A percentile compares a stretch with the other conserved stretches of the same genome.
These are phyloP conservation scores for Peromyscus californicus DNA, from an alignment of 2,113 vertebrate species.

Conservation along the genomic window DNA sequence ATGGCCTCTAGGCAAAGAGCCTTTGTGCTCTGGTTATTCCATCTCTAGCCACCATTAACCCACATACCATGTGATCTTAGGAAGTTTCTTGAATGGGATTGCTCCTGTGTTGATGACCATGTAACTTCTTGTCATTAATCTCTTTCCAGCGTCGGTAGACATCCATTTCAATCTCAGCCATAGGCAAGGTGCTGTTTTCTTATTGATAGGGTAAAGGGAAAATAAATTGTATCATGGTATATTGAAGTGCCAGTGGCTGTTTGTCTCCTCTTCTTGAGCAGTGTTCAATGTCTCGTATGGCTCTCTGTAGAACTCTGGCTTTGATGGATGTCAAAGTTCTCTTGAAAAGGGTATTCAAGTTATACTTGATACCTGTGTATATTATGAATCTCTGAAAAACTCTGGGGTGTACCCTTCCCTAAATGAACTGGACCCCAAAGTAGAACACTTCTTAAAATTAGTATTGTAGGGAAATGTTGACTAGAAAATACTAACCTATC, in stretches of 20 bases:
- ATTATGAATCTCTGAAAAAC: slow-evolving; percentile 6
- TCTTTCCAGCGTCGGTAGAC: slow-evolving; percentile 20
- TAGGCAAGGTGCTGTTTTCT: neutral
- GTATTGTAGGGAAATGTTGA: neutral
- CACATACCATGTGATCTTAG: neutral
- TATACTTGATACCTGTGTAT: neutral
- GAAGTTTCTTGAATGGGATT: neutral
- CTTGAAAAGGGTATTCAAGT: neutral
- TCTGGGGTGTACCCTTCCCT: neutral
- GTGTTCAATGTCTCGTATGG: neutral
- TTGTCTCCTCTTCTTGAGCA: neutral
- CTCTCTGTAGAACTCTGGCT: neutral
- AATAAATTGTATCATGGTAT: neutral
- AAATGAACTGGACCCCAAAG: neutral
- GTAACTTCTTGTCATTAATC: slow-evolving; percentile 1
- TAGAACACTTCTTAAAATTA: neutral
- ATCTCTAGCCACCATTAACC: neutral
- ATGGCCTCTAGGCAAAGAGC: neutral
- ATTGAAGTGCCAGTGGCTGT: neutral
- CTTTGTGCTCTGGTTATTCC: neutral
- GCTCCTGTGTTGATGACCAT: neutral
- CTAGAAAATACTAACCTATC: neutral
- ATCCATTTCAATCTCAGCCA: neutral
- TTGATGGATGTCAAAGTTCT: neutral
- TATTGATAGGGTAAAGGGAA: neutral